Conservation (phyloP, 92 coral and sea anemone species). For the Muricea muricata region DNA sequence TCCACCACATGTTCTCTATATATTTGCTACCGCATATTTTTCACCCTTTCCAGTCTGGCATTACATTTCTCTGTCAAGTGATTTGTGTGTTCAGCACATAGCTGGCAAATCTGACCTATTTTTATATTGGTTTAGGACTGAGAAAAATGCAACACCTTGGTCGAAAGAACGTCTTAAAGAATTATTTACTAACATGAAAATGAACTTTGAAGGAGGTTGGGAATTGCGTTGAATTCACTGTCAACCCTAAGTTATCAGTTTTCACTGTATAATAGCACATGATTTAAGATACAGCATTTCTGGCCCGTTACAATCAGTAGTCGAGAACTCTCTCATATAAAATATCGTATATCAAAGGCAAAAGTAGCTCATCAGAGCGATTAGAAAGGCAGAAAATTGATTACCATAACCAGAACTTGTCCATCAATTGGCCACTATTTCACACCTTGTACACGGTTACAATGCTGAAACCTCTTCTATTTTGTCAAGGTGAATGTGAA, state of each 20-base stretch:
- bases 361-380: no score
- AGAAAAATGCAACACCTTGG: slow-evolving; percentile 97
- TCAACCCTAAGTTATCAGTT: neutral
- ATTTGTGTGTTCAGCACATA: neutral
- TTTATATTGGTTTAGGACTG: slow-evolving; percentile 71
- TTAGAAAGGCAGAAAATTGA: no score
- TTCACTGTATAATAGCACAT: no score
- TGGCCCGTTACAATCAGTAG: no score
- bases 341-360: no score
- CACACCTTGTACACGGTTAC: neutral
- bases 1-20: no score
- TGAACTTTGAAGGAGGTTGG: slow-evolving; percentile 81
- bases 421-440: neutral
- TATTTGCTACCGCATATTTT: no score
- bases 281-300: neutral
- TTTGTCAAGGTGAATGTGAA: slow-evolving; percentile 69
- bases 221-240: neutral
- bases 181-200: slow-evolving; percentile 72
- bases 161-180: slow-evolving; percentile 79
- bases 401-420: no score
- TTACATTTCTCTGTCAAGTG: no score
- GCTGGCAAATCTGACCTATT: neutral
- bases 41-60: no score
- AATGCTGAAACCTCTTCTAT: neutral
- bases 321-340: no score